Evolutionary conservation across 2,888 invertebrate species (phyloP).

Genomic region (Rosalia funebris): DNA sequence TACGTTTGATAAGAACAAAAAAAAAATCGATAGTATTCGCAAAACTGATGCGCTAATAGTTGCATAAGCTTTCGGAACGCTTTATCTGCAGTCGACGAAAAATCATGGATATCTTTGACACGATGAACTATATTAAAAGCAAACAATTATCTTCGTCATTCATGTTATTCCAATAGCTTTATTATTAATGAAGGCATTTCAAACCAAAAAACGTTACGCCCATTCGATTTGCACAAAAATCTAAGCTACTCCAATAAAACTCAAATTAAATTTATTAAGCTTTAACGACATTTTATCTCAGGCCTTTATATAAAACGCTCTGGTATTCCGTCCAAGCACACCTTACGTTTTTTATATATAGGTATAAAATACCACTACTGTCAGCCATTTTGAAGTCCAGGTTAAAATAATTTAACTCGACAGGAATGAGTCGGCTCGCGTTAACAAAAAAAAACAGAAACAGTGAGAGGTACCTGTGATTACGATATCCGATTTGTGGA

Average conservation of each 20-base stretch:
- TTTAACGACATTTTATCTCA: constrained; percentile 28
- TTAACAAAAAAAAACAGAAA: constrained; percentile 1
- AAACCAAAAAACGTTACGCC: constrained; percentile 17
- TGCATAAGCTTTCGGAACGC: too few species aligned
- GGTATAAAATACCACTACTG: constrained; percentile 38
- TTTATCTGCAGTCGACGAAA: too few species aligned
- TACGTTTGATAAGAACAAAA: neutral
- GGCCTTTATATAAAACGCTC: constrained; percentile 28
- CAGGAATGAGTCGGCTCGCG: constrained; percentile 8
- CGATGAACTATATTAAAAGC: too few species aligned
- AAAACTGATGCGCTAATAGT: neutral
- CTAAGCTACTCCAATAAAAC: neutral
- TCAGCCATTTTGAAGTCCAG: constrained; percentile 43
- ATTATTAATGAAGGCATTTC: too few species aligned
- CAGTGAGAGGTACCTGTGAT: constrained; percentile 1
- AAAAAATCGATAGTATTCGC: neutral
- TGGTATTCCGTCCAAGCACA: constrained; percentile 38
- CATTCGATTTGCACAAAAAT: constrained; percentile 12
- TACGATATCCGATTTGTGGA: constrained; percentile 1
- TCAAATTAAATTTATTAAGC: neutral
- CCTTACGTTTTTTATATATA: constrained; percentile 39
- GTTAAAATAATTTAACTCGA: constrained; percentile 30
- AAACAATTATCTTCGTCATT: too few species aligned
- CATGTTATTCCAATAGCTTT: too few species aligned
- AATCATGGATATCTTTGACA: too few species aligned